Base-by-base conservation (phyloP, 30 jellyfish, hydroid and myxozoan genomes). In the Turritopsis dohrnii region DNA sequence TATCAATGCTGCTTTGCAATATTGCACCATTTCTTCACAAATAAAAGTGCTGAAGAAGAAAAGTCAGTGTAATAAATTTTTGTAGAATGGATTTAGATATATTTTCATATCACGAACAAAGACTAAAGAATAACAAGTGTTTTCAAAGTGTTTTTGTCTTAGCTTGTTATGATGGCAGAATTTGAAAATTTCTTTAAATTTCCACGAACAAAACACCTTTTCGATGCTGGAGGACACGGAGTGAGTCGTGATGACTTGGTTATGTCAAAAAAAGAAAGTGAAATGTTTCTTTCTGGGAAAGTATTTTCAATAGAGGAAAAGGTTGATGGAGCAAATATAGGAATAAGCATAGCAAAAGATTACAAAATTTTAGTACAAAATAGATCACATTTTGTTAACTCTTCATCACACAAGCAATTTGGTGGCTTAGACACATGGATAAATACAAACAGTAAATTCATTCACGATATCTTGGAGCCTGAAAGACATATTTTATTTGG, bases 271-370 rank as follows among this genome's bases (percentile, higher is more conserved):
- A 88, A 77, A 52, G 97, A 92, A 53, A 91, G 90, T 8, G 80
- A 83, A 8, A 28, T 25, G 20, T 92, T 92, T 76, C 52, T 92
- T 13, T 69, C 71, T 52, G 87, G 88, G 21, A 81, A 84, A 18
- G 75, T 52, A 0, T 30, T 92, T 26, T 18, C 87, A 1, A 86
- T 88, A 4, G 97, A 92, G 86, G 97, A 92, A 80, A 92, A 92
- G 81, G 85, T 92, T 5, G 97, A 92, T 66, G 97, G 97, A 31
- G 97, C 97, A 52, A 92, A 92, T 84, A 18, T 92, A 17, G 97
- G 97, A 7, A 81, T 92, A 16, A 88, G 96, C 18, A 66, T 92
- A 21, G 83, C 72, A 28, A 75, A 81, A 71, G 52, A 92, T 60
- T 80, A 72, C 41, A 52, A 65, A 71, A 81, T 92, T 22, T 27